Conservation (phyloP, 2,888 invertebrate species). For the Lutraria lutraria region DNA sequence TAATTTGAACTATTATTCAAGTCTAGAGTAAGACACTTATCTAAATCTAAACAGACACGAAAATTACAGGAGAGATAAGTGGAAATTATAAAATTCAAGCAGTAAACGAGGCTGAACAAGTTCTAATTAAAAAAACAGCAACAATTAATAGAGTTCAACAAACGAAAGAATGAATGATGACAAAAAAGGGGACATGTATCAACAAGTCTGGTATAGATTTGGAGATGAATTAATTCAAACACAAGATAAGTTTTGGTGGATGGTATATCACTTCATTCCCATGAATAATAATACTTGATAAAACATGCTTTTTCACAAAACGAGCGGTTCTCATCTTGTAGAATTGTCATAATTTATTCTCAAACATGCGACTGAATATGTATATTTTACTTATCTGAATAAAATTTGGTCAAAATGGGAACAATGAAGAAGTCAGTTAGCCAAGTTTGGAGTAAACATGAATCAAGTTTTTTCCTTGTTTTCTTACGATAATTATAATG, state of each 20-base stretch:
- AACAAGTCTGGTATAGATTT: neutral
- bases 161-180: neutral
- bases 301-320: conserved; percentile 43
- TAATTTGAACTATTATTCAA: too few relatives aligned
- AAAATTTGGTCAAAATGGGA: conserved; percentile 27
- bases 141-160: too few relatives aligned
- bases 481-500: neutral
- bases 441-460: neutral
- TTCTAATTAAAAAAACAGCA: too few relatives aligned
- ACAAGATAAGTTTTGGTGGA: conserved; percentile 17
- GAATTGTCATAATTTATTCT: conserved; percentile 49
- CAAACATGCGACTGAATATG: conserved; percentile 38
- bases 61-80: too few relatives aligned
- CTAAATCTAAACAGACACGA: too few relatives aligned
- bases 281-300: conserved; percentile 37
- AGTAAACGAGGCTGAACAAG: too few relatives aligned
- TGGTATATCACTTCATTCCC: conserved; percentile 35
- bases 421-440: neutral
- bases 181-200: neutral
- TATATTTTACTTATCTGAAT: conserved; percentile 39
- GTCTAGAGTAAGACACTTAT: too few relatives aligned
- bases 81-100: too few relatives aligned
- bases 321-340: conserved; percentile 10
- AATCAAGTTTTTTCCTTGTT: neutral
- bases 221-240: conserved; percentile 36